Percentiles rank a stretch among this genome's conserved stretches.
Conservation (phyloP, 1,140 invertebrate genomes). For the Pogonomyrmex californicus region DNA sequence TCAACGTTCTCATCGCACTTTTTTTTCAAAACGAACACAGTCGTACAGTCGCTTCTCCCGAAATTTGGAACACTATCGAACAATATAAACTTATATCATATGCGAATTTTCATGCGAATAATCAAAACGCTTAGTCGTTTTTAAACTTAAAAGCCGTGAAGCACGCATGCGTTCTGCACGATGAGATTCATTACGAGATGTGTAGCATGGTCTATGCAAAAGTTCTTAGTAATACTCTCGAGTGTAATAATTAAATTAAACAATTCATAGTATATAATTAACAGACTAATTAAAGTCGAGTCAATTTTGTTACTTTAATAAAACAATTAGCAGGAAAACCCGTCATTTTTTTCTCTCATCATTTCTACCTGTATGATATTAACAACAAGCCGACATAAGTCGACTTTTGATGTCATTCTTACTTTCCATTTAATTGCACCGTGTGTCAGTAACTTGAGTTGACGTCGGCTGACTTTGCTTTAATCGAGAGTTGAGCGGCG, state of each 20-base stretch:
- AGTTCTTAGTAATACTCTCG: background rate
- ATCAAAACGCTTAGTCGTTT: conserved; percentile 16
- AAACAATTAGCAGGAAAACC: too few species aligned
- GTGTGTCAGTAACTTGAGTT: too few species aligned
- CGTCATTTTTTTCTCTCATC: too few species aligned
- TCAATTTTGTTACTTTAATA: too few species aligned
- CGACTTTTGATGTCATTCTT: too few species aligned
- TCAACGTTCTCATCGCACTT: background rate
- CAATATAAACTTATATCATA: background rate
- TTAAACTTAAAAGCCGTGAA: conserved; percentile 33
- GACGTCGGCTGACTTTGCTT: too few species aligned
- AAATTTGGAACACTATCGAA: background rate
- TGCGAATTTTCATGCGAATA: conserved; percentile 4
- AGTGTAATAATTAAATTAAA: background rate
- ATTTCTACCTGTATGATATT: too few species aligned
- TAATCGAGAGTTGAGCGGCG: too few species aligned
- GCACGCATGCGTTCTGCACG: conserved; percentile 30
- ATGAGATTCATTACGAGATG: background rate
- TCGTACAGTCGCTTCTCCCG: background rate
- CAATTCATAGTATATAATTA: too few species aligned
- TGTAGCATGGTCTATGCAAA: background rate
- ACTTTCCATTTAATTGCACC: too few species aligned
- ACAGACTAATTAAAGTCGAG: too few species aligned
- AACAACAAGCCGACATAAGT: too few species aligned
- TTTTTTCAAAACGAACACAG: background rate